These are phyloP conservation scores for Fistularia tabacaria DNA, from an alignment of 2,797 vertebrate species.

Conservation along the genomic window DNA sequence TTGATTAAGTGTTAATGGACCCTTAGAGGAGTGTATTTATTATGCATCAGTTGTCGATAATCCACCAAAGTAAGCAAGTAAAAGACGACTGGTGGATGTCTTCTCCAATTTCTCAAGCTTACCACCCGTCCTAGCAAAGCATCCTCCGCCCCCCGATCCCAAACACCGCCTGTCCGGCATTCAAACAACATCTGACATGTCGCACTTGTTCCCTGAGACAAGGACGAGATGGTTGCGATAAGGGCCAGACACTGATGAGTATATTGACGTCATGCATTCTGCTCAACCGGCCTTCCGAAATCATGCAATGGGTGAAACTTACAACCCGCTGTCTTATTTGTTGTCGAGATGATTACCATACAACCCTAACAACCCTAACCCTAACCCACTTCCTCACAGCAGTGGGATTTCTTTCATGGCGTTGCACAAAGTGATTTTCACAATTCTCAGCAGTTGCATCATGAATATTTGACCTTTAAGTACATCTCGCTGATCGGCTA, in stretches of 20 bases:
- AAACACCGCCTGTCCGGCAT: conserved; percentile 41
- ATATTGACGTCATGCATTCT: conserved; percentile 15
- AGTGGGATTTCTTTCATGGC: background rate
- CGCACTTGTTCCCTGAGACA: conserved; percentile 40
- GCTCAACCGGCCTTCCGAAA: conserved; percentile 1
- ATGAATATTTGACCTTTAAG: too few relatives aligned
- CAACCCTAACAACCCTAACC: too few relatives aligned
- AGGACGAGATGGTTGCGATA: conserved; percentile 65
- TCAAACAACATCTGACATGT: conserved; percentile 64
- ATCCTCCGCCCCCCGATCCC: conserved; percentile 12
- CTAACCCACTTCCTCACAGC: background rate
- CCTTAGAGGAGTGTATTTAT: conserved; percentile 87
- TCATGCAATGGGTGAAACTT: too few relatives aligned
- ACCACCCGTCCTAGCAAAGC: background rate
- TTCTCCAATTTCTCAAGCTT: conserved; percentile 73
- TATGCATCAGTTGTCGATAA: conserved; percentile 86
- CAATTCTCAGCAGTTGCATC: too few relatives aligned
- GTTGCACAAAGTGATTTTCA: too few relatives aligned
- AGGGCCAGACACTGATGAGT: conserved; percentile 45
- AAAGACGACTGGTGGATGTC: conserved; percentile 81
- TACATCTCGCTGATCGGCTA: too few relatives aligned
- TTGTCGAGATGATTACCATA: too few relatives aligned
- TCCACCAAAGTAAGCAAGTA: conserved; percentile 78
- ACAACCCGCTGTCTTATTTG: too few relatives aligned
- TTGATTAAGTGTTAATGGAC: conserved; percentile 86